phyloP scores from a whole-genome alignment of 2,113 vertebrate genomes.

The Misgurnus anguillicaudatus region DNA sequence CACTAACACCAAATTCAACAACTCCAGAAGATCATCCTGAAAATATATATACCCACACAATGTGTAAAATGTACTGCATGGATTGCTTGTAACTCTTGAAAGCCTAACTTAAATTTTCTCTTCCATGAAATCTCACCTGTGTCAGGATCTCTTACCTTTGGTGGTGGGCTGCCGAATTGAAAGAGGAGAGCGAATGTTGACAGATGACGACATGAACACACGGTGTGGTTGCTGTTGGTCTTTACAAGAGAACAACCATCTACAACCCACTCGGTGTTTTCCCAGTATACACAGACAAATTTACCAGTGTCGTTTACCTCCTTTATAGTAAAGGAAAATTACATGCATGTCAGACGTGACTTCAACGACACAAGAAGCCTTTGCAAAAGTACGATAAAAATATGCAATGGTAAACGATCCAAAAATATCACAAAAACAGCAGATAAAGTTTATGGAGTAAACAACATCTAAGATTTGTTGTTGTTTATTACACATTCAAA shows the following conservation, averaged over 20 bases:
- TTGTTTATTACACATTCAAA: too few relatives aligned
- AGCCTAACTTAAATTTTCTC: neutral
- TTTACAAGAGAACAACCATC: conserved; percentile 50
- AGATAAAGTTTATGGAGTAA: too few relatives aligned
- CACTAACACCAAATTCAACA: conserved; percentile 59
- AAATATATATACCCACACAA: neutral
- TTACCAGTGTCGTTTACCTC: neutral
- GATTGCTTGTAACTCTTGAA: neutral
- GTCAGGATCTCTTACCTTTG: conserved; percentile 29
- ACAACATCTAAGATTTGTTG: too few relatives aligned
- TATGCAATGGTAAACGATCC: too few relatives aligned
- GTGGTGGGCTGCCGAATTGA: conserved; percentile 39
- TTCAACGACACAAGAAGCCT: too few relatives aligned
- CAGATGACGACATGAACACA: conserved; percentile 61
- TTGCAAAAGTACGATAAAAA: too few relatives aligned
- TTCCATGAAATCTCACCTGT: neutral
- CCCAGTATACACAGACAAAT: neutral
- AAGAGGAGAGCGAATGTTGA: conserved; percentile 67
- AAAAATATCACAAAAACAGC: too few relatives aligned
- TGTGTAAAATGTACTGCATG: neutral
- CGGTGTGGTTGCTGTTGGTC: conserved; percentile 33
- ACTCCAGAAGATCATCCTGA: conserved; percentile 32
- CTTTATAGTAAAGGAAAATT: neutral
- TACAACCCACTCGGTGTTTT: conserved; percentile 47
- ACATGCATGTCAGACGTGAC: too few relatives aligned